Percentiles rank a stretch among this genome's conserved stretches.
Evolutionary conservation across 2,797 vertebrate genomes (phyloP).

Genomic region (Clamator glandarius): DNA sequence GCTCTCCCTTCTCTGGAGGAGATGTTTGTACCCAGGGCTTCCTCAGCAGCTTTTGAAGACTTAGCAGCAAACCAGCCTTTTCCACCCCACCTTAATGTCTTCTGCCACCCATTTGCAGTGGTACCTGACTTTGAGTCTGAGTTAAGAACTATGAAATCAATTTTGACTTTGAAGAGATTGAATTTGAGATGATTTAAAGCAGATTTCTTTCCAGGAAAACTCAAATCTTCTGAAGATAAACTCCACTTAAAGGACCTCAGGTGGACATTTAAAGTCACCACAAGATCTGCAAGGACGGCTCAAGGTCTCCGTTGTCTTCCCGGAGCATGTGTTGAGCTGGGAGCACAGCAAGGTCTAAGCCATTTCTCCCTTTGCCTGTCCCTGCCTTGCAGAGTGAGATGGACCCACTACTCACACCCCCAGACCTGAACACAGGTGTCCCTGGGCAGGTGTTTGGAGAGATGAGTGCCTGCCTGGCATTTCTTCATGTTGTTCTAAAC

Average conservation of each 20-base stretch:
- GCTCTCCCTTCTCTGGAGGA: not conserved
- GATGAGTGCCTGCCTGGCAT: accelerated
- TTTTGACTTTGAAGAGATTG: not conserved
- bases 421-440: accelerated
- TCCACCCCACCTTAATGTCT: not conserved
- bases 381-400: not conserved
- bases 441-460: not conserved
- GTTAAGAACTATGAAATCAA: not conserved
- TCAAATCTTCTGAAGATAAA: not conserved
- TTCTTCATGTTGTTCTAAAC: not conserved
- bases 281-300: not conserved
- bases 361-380: not conserved
- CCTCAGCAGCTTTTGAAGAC: not conserved
- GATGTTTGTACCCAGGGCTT: not conserved
- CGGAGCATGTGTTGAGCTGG: not conserved
- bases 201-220: not conserved
- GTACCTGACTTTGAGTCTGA: not conserved
- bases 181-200: not conserved
- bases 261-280: accelerated
- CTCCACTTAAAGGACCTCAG: not conserved
- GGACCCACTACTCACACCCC: not conserved
- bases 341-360: not conserved
- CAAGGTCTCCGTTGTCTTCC: accelerated
- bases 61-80: not conserved
- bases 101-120: not conserved